phyloP scores from a whole-genome alignment of 2,113 vertebrate species.

The human (Homo sapiens) region DNA sequence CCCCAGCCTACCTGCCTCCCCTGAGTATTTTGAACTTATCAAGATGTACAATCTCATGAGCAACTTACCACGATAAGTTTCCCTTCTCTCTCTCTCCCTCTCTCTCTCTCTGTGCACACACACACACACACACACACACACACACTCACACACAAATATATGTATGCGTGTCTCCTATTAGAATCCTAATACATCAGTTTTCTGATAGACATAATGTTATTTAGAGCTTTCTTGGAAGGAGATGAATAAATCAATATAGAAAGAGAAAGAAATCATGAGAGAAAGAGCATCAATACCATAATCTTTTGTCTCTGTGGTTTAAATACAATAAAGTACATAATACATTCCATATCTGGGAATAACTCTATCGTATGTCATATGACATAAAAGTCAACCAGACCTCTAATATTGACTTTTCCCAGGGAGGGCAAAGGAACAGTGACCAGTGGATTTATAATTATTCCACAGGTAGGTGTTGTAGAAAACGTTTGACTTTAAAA shows the following conservation, averaged over 20 bases:
- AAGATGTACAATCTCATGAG: not conserved
- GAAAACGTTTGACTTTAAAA: not conserved
- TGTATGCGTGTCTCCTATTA: not conserved
- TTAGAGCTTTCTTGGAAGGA: not conserved
- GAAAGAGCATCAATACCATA: not conserved
- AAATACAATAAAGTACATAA: not conserved
- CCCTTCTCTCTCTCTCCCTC: too few relatives aligned
- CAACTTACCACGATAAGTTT: not conserved
- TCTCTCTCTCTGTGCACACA: too few relatives aligned
- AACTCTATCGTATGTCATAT: not conserved
- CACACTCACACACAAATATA: too few relatives aligned
- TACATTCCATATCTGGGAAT: not conserved
- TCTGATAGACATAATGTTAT: not conserved
- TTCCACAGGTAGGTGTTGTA: not conserved
- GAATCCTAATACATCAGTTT: not conserved
- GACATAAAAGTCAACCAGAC: not conserved
- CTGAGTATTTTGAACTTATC: not conserved
- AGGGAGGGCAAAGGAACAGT: not conserved
- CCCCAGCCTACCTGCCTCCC: fast-evolving
- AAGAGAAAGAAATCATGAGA: not conserved
- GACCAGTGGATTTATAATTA: not conserved
- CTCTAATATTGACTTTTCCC: not conserved
- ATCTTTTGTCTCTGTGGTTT: not conserved
- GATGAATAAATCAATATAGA: not conserved
- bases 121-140: too few relatives aligned